phyloP scores from a whole-genome alignment of 2,888 invertebrate species.

The Thumatha senex region DNA sequence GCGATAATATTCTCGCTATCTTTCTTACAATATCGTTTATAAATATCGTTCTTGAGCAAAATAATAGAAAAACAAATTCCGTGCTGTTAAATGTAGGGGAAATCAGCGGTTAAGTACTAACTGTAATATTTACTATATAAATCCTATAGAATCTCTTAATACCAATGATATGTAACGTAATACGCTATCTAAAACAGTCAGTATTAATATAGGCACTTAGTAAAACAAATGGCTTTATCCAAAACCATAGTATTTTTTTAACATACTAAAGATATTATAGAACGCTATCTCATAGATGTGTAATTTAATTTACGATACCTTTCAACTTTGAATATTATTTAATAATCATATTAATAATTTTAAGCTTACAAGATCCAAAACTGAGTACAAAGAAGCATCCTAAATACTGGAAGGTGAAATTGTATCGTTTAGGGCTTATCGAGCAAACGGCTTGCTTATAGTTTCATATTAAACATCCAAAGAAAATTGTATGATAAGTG shows the following conservation, averaged over 20 bases:
- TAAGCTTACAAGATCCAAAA: slow-evolving; percentile 47
- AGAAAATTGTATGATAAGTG: slow-evolving; percentile 15
- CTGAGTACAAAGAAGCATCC: slow-evolving; percentile 53
- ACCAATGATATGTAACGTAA: slow-evolving; percentile 24
- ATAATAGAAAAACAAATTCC: too few species aligned
- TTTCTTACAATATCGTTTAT: too few species aligned
- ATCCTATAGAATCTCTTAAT: slow-evolving; percentile 17
- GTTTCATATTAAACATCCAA: slow-evolving; percentile 14
- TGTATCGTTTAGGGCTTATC: slow-evolving; percentile 31
- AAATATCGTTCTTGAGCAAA: too few species aligned
- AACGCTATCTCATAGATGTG: slow-evolving; percentile 22
- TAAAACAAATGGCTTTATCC: slow-evolving; percentile 56
- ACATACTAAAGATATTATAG: slow-evolving; percentile 37
- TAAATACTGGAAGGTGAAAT: slow-evolving; percentile 45
- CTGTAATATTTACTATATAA: too few species aligned
- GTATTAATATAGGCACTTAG: slow-evolving; percentile 53
- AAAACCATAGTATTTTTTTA: slow-evolving; percentile 70
- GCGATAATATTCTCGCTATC: too few species aligned
- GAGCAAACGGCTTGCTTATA: slow-evolving; percentile 40
- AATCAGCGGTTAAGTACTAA: too few species aligned
- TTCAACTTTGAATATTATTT: slow-evolving; percentile 24
- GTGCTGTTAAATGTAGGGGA: too few species aligned
- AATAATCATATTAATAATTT: slow-evolving; percentile 19
- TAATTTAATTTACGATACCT: slow-evolving; percentile 39
- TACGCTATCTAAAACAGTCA: slow-evolving; percentile 50